Base-by-base conservation (phyloP, 2,888 invertebrate species). In the Andrena bicolor region DNA sequence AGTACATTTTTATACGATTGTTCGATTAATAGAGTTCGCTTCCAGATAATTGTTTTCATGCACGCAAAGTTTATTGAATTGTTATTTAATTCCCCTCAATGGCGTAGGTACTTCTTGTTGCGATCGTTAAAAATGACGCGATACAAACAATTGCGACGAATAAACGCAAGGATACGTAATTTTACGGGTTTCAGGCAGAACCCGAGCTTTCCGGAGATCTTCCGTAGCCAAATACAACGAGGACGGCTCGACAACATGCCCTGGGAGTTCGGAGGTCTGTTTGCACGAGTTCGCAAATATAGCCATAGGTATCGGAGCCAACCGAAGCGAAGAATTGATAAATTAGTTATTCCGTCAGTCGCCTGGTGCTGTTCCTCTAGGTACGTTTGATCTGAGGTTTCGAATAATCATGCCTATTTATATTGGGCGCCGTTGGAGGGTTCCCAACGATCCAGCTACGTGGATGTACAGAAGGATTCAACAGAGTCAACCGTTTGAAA, bases 301-400 rank as follows among this genome's bases (percentile, higher is more conserved):
- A 89, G 88, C 79, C 88, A 89, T 81, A 86, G 90, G 88, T 91
- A 93, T 93, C 93, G 93, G 90, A 91, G 91, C 87, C 91, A 92
- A 92, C 91, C 92, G 92, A 92, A 93, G 90, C 93, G 93, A 93
- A 93, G 93, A 93, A 93, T 93, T 93, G 93, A 93, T 93, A 93
- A 93, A 93, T 93, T 93, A 93, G 92, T 93, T 93, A 93, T 93
- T 93, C 93, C 91, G 92, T 93, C 90, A 93, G 93, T 92, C 90
- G 90, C 82, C 89, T 82, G 69, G 77, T 78, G 82, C 82, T 82
- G 89, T 86, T 89, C 64, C 86, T 77, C 63, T 76, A 86, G 73
- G 78, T 85, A 82, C 86, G 88, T 92, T 92, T 93, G 92, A 92
- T 92, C 92, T 90, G 91, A 91, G 90, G 90, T 90, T 84, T 85